These are phyloP conservation scores for Diabrotica balteata DNA, from an alignment of 2,888 invertebrate species.

Conservation along the genomic window DNA sequence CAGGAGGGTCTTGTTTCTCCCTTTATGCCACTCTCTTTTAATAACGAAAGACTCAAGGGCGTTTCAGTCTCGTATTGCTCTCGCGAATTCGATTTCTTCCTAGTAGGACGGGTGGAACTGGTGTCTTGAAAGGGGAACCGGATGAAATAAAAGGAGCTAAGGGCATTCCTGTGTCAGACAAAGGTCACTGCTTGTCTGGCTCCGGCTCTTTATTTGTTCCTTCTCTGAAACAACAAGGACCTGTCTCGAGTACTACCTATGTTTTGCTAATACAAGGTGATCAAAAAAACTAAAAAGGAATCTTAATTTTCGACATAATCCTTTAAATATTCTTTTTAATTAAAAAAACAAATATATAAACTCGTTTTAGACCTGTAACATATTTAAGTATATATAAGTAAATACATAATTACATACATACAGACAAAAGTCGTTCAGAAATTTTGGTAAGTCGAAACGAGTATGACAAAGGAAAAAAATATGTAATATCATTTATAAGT, in stretches of 20 bases:
- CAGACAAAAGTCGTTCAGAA: too few species aligned
- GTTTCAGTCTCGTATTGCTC: constrained; percentile 1
- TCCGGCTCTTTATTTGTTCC: constrained; percentile 8
- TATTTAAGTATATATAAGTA: too few species aligned
- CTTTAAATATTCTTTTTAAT: too few species aligned
- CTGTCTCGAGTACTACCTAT: constrained; percentile 16
- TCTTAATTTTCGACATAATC: too few species aligned
- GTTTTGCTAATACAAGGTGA: constrained; percentile 4
- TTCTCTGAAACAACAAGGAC: constrained; percentile 7
- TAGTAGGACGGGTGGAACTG: background rate
- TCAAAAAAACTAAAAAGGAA: background rate
- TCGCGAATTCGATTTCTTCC: constrained; percentile 13
- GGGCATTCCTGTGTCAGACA: constrained; percentile 19
- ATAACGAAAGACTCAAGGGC: constrained; percentile 9
- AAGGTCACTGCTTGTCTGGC: constrained; percentile 19
- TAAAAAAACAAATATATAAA: background rate
- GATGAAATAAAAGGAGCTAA: constrained; percentile 12
- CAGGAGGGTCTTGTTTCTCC: too few species aligned
- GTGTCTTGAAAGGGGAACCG: constrained; percentile 11
- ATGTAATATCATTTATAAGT: too few species aligned
- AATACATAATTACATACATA: too few species aligned
- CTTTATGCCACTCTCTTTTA: background rate
- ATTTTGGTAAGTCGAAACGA: too few species aligned
- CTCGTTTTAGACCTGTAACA: background rate
- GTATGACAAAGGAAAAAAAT: too few species aligned